Evolutionary conservation across 2,113 vertebrate species (phyloP).

Genomic region (Physeter macrocephalus): DNA sequence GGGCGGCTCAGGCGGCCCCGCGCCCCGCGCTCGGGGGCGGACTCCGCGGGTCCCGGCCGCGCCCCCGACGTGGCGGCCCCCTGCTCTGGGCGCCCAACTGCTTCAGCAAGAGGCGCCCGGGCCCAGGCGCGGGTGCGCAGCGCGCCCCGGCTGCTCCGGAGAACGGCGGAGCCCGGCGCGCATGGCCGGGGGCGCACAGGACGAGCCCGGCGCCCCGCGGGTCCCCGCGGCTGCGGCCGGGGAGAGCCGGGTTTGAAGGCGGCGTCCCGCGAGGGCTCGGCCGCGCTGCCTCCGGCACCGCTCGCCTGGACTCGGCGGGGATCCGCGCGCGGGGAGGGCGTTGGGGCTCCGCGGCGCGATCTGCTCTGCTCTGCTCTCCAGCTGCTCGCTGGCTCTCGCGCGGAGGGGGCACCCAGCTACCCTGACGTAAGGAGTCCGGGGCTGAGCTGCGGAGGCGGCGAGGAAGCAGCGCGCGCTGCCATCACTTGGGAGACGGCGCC

Average conservation of each 20-base stretch:
- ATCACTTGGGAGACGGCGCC: constrained; percentile 70
- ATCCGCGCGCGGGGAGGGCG: background rate
- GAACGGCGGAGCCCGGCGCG: background rate
- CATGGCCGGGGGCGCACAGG: constrained; percentile 40
- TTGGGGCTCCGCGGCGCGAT: constrained; percentile 21
- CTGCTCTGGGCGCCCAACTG: constrained; percentile 3
- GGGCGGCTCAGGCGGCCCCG: constrained; percentile 66
- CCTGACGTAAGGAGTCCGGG: constrained; percentile 71
- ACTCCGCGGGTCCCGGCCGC: constrained; percentile 54
- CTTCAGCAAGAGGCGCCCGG: constrained; percentile 17
- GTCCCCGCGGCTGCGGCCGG: background rate
- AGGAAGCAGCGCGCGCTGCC: constrained; percentile 47
- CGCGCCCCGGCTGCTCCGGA: background rate
- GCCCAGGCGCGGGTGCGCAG: background rate
- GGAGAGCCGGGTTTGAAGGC: background rate
- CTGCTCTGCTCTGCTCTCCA: constrained; percentile 19
- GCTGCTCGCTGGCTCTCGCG: constrained; percentile 38
- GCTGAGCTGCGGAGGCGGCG: constrained; percentile 60
- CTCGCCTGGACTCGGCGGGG: background rate
- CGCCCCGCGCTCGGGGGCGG: constrained; percentile 58
- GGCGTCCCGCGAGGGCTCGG: background rate
- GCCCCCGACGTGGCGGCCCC: constrained; percentile 63
- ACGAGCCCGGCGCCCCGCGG: background rate
- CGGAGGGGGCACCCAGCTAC: constrained; percentile 61
- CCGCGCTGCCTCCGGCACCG: background rate